Percentiles rank a stretch among this genome's conserved stretches.
Evolutionary conservation across 2,113 vertebrate genomes (phyloP).

Genomic region (Rostratula benghalensis): DNA sequence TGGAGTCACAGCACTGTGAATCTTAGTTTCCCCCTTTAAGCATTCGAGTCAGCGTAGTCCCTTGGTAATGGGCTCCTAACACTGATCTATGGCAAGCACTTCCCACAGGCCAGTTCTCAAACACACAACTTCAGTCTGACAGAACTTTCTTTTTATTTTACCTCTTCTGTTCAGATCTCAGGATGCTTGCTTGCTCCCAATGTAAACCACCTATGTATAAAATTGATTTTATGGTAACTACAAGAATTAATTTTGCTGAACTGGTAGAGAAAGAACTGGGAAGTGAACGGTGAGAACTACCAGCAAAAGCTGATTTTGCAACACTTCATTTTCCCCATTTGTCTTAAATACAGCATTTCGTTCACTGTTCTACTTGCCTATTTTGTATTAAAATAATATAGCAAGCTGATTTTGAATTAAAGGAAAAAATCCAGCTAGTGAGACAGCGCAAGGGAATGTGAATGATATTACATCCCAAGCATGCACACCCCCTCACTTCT

Average conservation of each 20-base stretch:
- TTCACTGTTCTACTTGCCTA: not conserved
- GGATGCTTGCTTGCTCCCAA: fast-evolving
- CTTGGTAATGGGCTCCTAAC: not conserved
- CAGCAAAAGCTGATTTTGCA: not conserved
- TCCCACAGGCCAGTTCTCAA: not conserved
- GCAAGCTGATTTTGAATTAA: not conserved
- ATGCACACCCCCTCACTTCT: not conserved
- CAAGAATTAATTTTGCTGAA: not conserved
- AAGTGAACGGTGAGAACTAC: not conserved
- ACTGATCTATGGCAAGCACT: not conserved
- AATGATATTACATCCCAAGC: not conserved
- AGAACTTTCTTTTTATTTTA: not conserved
- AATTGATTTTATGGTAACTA: not conserved
- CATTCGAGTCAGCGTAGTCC: not conserved
- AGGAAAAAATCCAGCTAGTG: not conserved
- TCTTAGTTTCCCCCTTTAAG: not conserved
- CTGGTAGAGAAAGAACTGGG: not conserved
- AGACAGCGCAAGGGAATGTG: not conserved
- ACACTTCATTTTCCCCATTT: not conserved
- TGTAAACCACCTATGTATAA: not conserved
- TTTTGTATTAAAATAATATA: not conserved
- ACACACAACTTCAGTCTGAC: not conserved
- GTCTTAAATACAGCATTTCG: not conserved
- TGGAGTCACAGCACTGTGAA: not conserved
- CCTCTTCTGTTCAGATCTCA: not conserved